Conservation (phyloP, 2,797 vertebrate genomes). For the Echiichthys vipera region DNA sequence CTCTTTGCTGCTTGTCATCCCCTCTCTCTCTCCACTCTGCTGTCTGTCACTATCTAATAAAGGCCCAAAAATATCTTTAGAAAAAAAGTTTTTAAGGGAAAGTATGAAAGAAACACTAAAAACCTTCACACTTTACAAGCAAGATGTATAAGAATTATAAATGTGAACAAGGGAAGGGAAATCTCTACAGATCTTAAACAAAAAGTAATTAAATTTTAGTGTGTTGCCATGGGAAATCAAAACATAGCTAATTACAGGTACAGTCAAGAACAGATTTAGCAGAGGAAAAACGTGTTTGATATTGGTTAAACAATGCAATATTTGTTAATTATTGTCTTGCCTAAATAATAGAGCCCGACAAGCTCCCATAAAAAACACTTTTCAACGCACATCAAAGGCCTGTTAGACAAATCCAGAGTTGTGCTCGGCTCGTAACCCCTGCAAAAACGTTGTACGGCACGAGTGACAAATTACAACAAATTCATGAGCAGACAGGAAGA, state of each 20-base stretch:
- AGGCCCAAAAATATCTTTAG: too few relatives aligned
- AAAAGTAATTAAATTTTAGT: slow-evolving; percentile 29
- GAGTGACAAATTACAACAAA: slow-evolving; percentile 53
- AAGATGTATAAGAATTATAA: background rate
- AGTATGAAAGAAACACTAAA: background rate
- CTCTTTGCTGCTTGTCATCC: too few relatives aligned
- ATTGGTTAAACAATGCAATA: slow-evolving; percentile 21
- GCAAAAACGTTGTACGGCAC: slow-evolving; percentile 18
- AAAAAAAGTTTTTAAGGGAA: too few relatives aligned
- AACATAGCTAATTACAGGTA: slow-evolving; percentile 42
- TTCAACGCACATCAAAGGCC: slow-evolving; percentile 48
- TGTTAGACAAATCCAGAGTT: slow-evolving; percentile 36
- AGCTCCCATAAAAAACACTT: slow-evolving; percentile 38
- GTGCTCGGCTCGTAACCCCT: slow-evolving; percentile 43
- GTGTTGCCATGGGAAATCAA: slow-evolving; percentile 28
- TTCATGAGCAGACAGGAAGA: slow-evolving; percentile 27
- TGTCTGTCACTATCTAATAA: too few relatives aligned
- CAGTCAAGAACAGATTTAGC: slow-evolving; percentile 5
- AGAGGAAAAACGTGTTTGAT: slow-evolving; percentile 9
- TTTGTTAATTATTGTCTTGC: slow-evolving; percentile 49
- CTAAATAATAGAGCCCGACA: slow-evolving; percentile 33
- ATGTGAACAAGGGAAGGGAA: slow-evolving; percentile 7
- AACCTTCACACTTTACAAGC: background rate
- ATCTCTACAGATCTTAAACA: slow-evolving; percentile 26
- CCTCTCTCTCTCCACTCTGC: too few relatives aligned